These are phyloP conservation scores for Plebejus argus DNA, from an alignment of 2,888 invertebrate genomes.

Conservation along the genomic window DNA sequence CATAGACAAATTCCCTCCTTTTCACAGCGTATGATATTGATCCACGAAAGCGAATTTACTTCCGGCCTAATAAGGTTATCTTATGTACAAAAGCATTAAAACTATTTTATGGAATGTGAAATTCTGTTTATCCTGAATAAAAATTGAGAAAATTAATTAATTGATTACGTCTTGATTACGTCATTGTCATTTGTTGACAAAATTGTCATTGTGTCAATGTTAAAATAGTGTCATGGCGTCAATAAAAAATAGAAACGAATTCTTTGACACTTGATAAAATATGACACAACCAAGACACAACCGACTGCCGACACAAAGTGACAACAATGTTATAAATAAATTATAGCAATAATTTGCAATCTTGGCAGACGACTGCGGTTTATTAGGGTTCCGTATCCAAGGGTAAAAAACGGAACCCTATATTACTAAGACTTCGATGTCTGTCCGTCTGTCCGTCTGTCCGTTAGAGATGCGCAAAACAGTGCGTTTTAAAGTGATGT, in stretches of 20 bases:
- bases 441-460: too few species aligned
- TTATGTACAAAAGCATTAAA: slow-evolving; percentile 38
- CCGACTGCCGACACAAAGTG: too few species aligned
- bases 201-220: slow-evolving; percentile 43
- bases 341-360: background rate
- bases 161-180: slow-evolving; percentile 42
- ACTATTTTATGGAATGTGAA: slow-evolving; percentile 19
- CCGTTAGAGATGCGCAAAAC: too few species aligned
- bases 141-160: slow-evolving; percentile 31
- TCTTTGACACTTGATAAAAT: slow-evolving; percentile 5
- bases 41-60: slow-evolving; percentile 45
- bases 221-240: slow-evolving; percentile 40
- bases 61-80: slow-evolving; percentile 49
- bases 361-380: too few species aligned
- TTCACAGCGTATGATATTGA: slow-evolving; percentile 44
- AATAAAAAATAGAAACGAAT: slow-evolving; percentile 36
- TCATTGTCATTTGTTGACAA: slow-evolving; percentile 48
- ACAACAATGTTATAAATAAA: too few species aligned
- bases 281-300: background rate
- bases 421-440: too few species aligned
- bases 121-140: slow-evolving; percentile 26
- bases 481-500: too few species aligned
- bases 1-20: slow-evolving; percentile 41
- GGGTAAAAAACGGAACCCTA: too few species aligned
- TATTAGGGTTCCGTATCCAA: too few species aligned